Evolutionary conservation across 2,113 vertebrate species (phyloP).

Genomic region (Daboia siamensis): DNA sequence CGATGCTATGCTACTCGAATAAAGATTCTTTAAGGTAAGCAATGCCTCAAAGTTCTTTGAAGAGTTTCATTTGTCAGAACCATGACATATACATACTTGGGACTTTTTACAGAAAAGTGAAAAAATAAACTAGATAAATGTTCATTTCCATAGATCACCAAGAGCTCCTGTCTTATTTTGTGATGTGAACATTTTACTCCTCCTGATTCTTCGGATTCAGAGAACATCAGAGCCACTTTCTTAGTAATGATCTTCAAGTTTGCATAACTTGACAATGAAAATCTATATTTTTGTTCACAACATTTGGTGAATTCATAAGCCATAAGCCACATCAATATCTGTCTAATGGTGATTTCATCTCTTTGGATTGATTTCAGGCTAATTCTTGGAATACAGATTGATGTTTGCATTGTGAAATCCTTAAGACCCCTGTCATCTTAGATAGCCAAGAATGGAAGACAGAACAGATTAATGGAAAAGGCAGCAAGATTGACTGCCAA

Average conservation of each 20-base stretch:
- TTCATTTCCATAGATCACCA: slow-evolving; percentile 45
- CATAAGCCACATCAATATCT: slow-evolving; percentile 43
- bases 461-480: slow-evolving; percentile 24
- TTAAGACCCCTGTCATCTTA: slow-evolving; percentile 22
- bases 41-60: too few species aligned
- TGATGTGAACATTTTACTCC: slow-evolving; percentile 26
- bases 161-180: slow-evolving; percentile 25
- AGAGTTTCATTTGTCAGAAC: too few species aligned
- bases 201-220: slow-evolving; percentile 35
- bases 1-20: too few species aligned
- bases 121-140: slow-evolving; percentile 26
- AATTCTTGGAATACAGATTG: slow-evolving; percentile 42
- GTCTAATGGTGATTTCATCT: slow-evolving; percentile 50
- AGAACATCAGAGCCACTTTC: slow-evolving; percentile 42
- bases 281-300: slow-evolving; percentile 55
- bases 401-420: slow-evolving; percentile 12
- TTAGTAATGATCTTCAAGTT: slow-evolving; percentile 36
- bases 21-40: too few species aligned
- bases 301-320: slow-evolving; percentile 57
- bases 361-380: slow-evolving; percentile 36
- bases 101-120: slow-evolving; percentile 7
- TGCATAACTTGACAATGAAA: slow-evolving; percentile 53
- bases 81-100: too few species aligned
- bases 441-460: slow-evolving; percentile 13
- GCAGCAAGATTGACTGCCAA: slow-evolving; percentile 14